Base-by-base conservation (phyloP, 2,797 vertebrate species). In the Gorsachius magnificus region DNA sequence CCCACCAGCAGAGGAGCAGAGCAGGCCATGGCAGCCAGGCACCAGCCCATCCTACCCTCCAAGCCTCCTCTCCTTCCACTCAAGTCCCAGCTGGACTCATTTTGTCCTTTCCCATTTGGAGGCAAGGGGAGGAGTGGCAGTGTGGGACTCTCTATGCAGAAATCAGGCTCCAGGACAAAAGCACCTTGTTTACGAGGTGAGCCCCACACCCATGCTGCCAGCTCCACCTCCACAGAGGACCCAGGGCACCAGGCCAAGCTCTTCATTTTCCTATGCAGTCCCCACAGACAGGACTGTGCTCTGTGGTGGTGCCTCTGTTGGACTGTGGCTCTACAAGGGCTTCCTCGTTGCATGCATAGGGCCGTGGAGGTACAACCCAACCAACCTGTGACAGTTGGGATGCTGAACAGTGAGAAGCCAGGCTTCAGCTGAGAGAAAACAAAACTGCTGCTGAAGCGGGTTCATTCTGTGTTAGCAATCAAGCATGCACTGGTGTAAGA, bases 71-170 rank as follows among this genome's bases (percentile, higher is more conserved):
- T 46, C 53, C 63, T 79, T 51, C 22, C 22, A 9, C 31, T 17
- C 1, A 0, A 53, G 63, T 28, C 21, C 11, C 58, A 68, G 11
- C 11, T n/a, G 35, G 17, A n/a, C 54, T 79, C 1, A 0, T 43
- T 58, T 43, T 56, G 22, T 46, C 71, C 64, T 88, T 71, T 29
- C 29, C 21, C 16, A 2, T 15, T 41, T 26, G 35, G 28, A 60
- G 31, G n/a, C 2, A 7, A 81, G 61, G n/a, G 48, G 25, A 74
- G 43, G 22, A 79, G 36, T 2, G 1, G 58, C 71, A 80, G 63
- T 22, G 4, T 38, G 21, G 9, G 50, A 43, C 20, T 7, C 4
- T 51, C 20, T 22, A 5, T 0, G 0, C 20, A 46, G 43, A 36
- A 87, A 28, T 29, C 15, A 29, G 56, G 18, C 36, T 48, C 26